Evolutionary conservation across 2,888 invertebrate species (phyloP), one percentile per base, ranked within the genome.

Genomic region (Cantharis lateralis): DNA sequence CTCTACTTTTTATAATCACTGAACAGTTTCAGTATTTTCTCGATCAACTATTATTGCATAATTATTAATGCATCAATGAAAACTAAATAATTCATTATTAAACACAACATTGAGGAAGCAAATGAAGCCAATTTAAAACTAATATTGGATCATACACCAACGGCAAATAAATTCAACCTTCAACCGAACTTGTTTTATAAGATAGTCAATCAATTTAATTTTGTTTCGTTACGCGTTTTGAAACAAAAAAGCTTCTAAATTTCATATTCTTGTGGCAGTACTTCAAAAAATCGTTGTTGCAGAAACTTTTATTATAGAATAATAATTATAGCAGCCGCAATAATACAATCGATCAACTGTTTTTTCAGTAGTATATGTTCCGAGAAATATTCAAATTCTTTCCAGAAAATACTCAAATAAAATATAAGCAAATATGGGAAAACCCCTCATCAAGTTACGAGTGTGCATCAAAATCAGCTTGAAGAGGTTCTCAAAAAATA

Each of bases 401-500:
- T 48, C 7, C n/a, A 9, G n/a, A 48, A 48, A 48, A 48, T 48
- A 48, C 2, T n/a, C n/a, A 48, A n/a, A 48, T 48, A 48, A 48
- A 48, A 48, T 4, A 32, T 48, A 48, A 13, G 48, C n/a, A 48
- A 48, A 48, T 48, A 48, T 48, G 48, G n/a, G 48, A 48, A 32
- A 48, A 48, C n/a, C 48, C 48, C n/a, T 48, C n/a, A n/a, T 48
- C 48, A 48, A 9, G n/a, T 48, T 48, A 20, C 64, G 24, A 66
- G 18, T 66, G 18, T 66, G 20, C 64, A 20, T 66, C 20, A 66
- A 66, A 66, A 66, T 66, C 64, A 24, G 68, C 62, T 73, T 62
- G 68, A 73, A 73, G 73, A 73, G 73, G 62, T 62, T 68, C 73
- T 73, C 68, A 20, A 69, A 73, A 73, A 73, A 61, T 62, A 48